Percentiles rank a stretch among this genome's conserved stretches.
phyloP scores from a whole-genome alignment of 2,888 invertebrate species.

The Chironomus riparius region DNA sequence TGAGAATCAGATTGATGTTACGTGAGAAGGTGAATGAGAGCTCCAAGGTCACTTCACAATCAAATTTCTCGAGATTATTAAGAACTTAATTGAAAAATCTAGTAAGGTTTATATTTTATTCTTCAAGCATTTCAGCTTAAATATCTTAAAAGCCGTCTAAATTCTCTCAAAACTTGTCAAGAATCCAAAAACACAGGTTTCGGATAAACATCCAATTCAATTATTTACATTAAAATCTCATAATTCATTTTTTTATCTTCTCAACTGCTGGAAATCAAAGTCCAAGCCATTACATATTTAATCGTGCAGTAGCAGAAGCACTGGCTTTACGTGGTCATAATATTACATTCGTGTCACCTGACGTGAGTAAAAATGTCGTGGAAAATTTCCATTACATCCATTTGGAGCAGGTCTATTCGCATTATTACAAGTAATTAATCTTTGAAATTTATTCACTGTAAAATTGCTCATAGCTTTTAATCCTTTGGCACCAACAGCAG shows the following conservation, averaged over 20 bases:
- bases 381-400: slow-evolving; percentile 33
- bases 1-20: no score
- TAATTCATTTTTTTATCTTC: no score
- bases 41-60: no score
- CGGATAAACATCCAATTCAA: no score
- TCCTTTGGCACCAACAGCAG: not conserved
- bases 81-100: no score
- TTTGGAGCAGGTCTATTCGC: slow-evolving; percentile 32
- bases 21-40: no score
- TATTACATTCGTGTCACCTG: slow-evolving; percentile 31
- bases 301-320: slow-evolving; percentile 24
- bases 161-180: no score
- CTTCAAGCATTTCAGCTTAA: not conserved
- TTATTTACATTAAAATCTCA: no score
- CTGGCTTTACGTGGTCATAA: slow-evolving; percentile 30
- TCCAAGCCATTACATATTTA: slow-evolving; percentile 3
- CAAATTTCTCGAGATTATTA: no score
- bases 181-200: no score
- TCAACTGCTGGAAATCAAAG: not conserved
- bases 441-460: not conserved
- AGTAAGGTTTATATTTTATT: no score
- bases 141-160: no score
- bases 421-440: slow-evolving; percentile 11
- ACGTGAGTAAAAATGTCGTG: slow-evolving; percentile 30
- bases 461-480: not conserved